Conservation (phyloP, 2,888 invertebrate species). For the Orthosia cruda region DNA sequence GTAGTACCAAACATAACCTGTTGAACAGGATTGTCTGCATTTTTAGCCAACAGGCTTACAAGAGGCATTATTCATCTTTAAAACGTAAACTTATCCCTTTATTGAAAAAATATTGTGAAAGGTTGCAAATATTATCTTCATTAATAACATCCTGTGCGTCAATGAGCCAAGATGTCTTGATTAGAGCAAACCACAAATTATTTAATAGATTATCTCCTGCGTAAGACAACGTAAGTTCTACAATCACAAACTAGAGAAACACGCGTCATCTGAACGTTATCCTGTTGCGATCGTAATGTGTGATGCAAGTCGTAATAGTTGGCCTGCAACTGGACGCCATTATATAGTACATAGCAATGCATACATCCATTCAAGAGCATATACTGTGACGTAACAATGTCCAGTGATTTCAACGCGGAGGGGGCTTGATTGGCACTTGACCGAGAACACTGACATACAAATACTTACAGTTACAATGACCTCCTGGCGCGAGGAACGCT, state of each 20-base stretch:
- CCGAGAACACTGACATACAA: slow-evolving; percentile 24
- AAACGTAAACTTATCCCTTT: not conserved
- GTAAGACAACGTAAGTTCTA: slow-evolving; percentile 6
- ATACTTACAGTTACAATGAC: slow-evolving; percentile 47
- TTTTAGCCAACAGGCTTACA: not conserved
- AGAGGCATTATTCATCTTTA: not conserved
- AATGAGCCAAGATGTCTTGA: slow-evolving; percentile 30
- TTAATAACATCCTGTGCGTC: slow-evolving; percentile 48
- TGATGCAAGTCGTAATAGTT: slow-evolving; percentile 2
- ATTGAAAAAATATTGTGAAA: not conserved
- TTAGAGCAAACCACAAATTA: slow-evolving; percentile 45
- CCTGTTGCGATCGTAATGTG: slow-evolving; percentile 12
- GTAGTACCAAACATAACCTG: not conserved
- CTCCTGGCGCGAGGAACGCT: slow-evolving; percentile 16
- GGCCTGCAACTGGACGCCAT: slow-evolving; percentile 11
- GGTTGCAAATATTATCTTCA: not conserved
- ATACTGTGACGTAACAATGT: slow-evolving; percentile 4
- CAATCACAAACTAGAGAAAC: not conserved
- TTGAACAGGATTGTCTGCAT: not conserved
- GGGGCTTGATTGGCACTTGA: slow-evolving; percentile 43
- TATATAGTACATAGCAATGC: not conserved
- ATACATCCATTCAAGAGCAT: slow-evolving; percentile 11
- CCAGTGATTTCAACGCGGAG: slow-evolving; percentile 4
- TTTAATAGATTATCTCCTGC: slow-evolving; percentile 22
- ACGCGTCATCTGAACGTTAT: slow-evolving; percentile 41